These are phyloP conservation scores for Cynaeus angustus DNA, from an alignment of 2,888 invertebrate genomes.

Conservation along the genomic window DNA sequence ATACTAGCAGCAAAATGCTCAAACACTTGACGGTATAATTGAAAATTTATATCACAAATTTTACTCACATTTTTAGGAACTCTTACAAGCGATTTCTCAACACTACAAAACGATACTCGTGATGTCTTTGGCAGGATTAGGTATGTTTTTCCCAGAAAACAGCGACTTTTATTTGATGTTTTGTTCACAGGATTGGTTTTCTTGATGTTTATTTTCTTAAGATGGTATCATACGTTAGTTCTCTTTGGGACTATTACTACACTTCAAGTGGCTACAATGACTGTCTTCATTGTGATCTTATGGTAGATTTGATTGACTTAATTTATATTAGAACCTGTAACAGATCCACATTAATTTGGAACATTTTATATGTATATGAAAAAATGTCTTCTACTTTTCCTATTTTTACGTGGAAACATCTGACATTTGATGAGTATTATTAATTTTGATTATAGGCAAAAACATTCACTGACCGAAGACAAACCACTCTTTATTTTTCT, in stretches of 20 bases:
- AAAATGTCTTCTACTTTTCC: too few species aligned
- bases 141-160: not conserved
- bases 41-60: not conserved
- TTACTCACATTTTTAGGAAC: conserved; percentile 10
- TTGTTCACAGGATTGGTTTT: not conserved
- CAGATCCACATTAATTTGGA: too few species aligned
- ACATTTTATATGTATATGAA: too few species aligned
- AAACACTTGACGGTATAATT: conserved; percentile 13
- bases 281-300: not conserved
- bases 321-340: too few species aligned
- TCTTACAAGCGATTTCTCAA: not conserved
- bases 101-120: not conserved
- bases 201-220: not conserved
- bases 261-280: not conserved
- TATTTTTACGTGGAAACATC: too few species aligned
- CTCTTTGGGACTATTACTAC: not conserved
- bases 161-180: not conserved
- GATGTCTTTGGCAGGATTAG: conserved; percentile 18
- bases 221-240: not conserved
- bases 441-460: conserved; percentile 10
- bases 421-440: too few species aligned
- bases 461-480: not conserved
- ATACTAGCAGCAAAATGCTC: not conserved
- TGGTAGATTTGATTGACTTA: conserved; percentile 3
- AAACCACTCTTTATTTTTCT: not conserved